Evolutionary conservation across 1,140 invertebrate species (phyloP).

Genomic region (Orchesella cincta): DNA sequence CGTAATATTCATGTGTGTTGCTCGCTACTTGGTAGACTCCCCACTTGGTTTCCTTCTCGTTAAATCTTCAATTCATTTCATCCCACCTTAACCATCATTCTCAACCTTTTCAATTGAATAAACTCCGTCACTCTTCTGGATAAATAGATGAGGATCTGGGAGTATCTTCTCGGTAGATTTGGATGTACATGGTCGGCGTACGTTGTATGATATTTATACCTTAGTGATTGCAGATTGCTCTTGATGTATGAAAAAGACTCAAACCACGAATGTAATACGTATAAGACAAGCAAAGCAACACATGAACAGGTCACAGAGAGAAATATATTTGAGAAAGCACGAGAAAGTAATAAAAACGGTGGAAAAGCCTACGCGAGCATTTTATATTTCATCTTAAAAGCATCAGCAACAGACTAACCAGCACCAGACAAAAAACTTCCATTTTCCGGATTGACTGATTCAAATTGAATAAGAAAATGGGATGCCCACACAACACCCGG

Average conservation of each 20-base stretch:
- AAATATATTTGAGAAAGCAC: background rate
- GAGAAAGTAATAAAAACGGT: too few relatives aligned
- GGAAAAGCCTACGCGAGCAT: background rate
- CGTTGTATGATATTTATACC: too few relatives aligned
- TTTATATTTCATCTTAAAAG: conserved; percentile 14
- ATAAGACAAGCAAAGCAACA: background rate
- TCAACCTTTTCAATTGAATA: background rate
- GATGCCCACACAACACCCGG: conserved; percentile 1
- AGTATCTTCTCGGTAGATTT: too few relatives aligned
- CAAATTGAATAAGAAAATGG: conserved; percentile 29
- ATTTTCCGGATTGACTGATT: conserved; percentile 30
- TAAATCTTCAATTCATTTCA: conserved; percentile 20
- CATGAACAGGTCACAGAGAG: background rate
- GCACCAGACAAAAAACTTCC: conserved; percentile 17
- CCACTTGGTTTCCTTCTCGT: background rate
- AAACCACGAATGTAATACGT: background rate
- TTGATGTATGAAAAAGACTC: too few relatives aligned
- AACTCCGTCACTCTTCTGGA: background rate
- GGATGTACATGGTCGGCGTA: too few relatives aligned
- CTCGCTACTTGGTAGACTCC: too few relatives aligned
- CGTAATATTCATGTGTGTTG: too few relatives aligned
- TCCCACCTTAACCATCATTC: background rate
- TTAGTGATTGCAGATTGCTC: too few relatives aligned
- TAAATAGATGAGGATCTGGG: too few relatives aligned
- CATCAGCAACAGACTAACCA: conserved; percentile 25